Conservation (phyloP, 92 coral and sea anemone genomes). For the Actinernus sp. region DNA sequence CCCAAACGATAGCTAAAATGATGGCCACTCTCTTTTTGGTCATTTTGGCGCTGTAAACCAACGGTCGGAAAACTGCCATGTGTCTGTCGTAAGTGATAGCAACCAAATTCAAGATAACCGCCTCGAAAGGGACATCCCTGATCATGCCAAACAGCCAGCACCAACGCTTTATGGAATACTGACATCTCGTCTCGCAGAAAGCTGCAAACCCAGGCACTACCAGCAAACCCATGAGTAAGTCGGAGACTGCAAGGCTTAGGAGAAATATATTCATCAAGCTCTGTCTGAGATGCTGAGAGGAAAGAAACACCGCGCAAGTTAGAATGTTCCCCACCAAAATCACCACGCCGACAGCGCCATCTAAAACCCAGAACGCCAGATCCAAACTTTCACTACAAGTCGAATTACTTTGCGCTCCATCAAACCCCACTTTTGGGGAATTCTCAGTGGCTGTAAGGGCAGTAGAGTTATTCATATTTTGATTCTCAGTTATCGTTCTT, state of each 20-base stretch:
- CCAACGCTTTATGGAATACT: conserved; percentile 8
- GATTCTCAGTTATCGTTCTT: too few species aligned
- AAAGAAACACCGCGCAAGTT: conserved; percentile 56
- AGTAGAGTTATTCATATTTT: too few species aligned
- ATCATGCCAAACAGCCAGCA: conserved; percentile 64
- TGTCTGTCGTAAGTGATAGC: conserved; percentile 77
- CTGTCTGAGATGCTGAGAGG: conserved; percentile 38
- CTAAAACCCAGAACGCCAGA: conserved; percentile 53
- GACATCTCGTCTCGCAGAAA: conserved; percentile 64
- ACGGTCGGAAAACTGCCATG: conserved; percentile 69
- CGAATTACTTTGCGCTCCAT: too few species aligned
- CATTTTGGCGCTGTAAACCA: conserved; percentile 61
- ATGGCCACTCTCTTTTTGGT: conserved; percentile 24
- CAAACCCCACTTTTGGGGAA: too few species aligned
- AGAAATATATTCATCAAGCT: conserved; percentile 68
- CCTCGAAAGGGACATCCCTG: conserved; percentile 56
- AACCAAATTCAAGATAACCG: conserved; percentile 55
- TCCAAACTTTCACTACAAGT: conserved; percentile 26
- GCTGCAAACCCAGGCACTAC: conserved; percentile 70
- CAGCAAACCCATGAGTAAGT: conserved; percentile 49
- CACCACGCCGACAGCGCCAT: conserved; percentile 58
- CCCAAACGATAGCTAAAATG: conserved; percentile 45
- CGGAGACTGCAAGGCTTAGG: conserved; percentile 63
- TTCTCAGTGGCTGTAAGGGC: too few species aligned
- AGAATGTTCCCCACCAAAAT: conserved; percentile 61